Evolutionary conservation across 2,888 invertebrate genomes (phyloP).

Genomic region (Carcina quercana): DNA sequence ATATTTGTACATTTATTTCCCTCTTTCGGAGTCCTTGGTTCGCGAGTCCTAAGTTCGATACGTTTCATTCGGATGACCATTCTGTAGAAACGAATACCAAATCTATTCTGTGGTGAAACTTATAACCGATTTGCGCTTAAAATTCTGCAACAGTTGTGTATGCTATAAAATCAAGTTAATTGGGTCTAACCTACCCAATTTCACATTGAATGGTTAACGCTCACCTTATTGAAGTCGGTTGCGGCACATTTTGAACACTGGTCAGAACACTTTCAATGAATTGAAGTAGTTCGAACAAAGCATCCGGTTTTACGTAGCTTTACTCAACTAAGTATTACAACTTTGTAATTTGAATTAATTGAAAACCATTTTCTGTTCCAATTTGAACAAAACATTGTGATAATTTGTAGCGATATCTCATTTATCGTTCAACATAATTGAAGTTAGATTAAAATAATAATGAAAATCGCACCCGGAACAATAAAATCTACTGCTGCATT

Average conservation of each 20-base stretch:
- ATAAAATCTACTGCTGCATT: too few species aligned
- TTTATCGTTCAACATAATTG: constrained; percentile 1
- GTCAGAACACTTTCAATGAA: constrained; percentile 52
- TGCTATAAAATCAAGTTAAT: constrained; percentile 48
- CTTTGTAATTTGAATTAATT: constrained; percentile 4
- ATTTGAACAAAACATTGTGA: constrained; percentile 1
- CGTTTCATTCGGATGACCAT: too few species aligned
- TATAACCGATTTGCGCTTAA: too few species aligned
- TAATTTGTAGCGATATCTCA: neutral
- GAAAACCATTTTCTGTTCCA: constrained; percentile 1
- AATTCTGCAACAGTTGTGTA: too few species aligned
- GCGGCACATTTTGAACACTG: constrained; percentile 34
- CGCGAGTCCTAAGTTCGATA: too few species aligned
- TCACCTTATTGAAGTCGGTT: constrained; percentile 20
- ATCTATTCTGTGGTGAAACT: too few species aligned
- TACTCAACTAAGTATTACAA: constrained; percentile 2
- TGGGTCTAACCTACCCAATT: constrained; percentile 56
- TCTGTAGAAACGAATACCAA: too few species aligned
- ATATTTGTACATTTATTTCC: too few species aligned
- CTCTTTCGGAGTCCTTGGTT: too few species aligned
- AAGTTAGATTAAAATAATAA: too few species aligned
- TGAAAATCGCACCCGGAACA: neutral
- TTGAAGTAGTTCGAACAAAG: constrained; percentile 52
- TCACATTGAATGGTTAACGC: constrained; percentile 56
- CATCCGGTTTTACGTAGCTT: constrained; percentile 31